Evolutionary conservation across 2,113 vertebrate species (phyloP), one percentile per base, ranked within the genome.

Genomic region (Brevimyrus niger): DNA sequence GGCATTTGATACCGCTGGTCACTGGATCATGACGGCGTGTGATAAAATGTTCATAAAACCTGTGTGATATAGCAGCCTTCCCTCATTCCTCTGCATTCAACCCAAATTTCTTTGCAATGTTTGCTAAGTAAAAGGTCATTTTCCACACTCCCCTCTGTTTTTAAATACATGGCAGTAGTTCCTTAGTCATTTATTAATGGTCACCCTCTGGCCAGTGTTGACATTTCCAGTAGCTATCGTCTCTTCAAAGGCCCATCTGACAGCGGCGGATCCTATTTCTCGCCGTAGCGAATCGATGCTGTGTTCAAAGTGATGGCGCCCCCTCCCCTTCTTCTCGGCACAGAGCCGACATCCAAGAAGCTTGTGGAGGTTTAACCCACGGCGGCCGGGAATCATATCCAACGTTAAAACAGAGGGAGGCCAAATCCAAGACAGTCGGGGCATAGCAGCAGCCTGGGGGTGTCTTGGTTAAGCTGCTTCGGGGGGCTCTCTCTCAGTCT

Each of bases 171-270:
- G 89, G 91, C 90, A 90, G 88, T 92, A 91, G 89, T 90, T 91
- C 87, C 86, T 91, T 91, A 90, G 91, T 93, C 91, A 91, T 90
- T 91, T 93, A 91, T 92, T 91, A 91, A 92, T 88, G 86, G 87
- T 89, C 55, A 2, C 88, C 91, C 91, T 90, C 90, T 90, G 91
- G 92, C 92, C 92, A 91, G 65, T 87, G 87, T 46, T 92, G 90
- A 90, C 91, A 92, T 92, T 92, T 91, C 88, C 90, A 90, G 65
- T 86, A 50, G 86, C 89, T 73, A 89, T 88, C 73, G 61, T 92
- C 89, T 92, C 90, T 92, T 92, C 92, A 93, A 93, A 92, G 92
- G 88, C 46, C 86, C n/a, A 86, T 65, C 65, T 87, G 91, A 91
- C 90, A 55, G 48, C 31, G 88, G 89, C 35, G 90, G 92, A 92